A percentile compares a stretch with the other conserved stretches of the same genome.
Evolutionary conservation across 2,113 vertebrate species (phyloP).

Genomic region (Madoqua kirkii): DNA sequence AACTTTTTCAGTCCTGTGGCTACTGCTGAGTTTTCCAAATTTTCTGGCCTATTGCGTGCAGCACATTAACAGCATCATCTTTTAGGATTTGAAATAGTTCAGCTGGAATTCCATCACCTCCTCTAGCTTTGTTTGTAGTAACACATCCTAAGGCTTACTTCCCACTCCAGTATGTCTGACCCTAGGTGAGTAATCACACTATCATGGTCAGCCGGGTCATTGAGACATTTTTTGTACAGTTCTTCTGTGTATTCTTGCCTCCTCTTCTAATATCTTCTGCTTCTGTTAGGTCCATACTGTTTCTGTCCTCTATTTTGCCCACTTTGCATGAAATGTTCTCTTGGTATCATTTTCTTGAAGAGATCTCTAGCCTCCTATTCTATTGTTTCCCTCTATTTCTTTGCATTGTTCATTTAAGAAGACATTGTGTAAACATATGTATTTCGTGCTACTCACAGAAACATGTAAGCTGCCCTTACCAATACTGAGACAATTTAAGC

Average conservation of each 20-base stretch:
- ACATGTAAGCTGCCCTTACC: not conserved
- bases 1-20: not conserved
- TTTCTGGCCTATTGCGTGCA: not conserved
- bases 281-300: not conserved
- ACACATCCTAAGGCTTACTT: not conserved
- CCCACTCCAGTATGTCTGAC: not conserved
- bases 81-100: not conserved
- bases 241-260: not conserved
- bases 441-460: not conserved
- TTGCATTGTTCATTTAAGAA: not conserved
- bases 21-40: not conserved
- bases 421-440: not conserved
- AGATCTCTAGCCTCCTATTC: not conserved
- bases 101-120: not conserved
- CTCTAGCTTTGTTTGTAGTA: not conserved
- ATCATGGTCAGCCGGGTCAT: not conserved
- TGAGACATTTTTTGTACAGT: not conserved
- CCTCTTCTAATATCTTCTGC: not conserved
- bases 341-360: not conserved
- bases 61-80: not conserved
- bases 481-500: not conserved
- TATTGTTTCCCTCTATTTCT: not conserved
- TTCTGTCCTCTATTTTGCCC: not conserved
- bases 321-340: not conserved
- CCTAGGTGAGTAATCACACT: not conserved